Conservation (phyloP, 2,888 invertebrate genomes). For the Diploptera punctata region DNA sequence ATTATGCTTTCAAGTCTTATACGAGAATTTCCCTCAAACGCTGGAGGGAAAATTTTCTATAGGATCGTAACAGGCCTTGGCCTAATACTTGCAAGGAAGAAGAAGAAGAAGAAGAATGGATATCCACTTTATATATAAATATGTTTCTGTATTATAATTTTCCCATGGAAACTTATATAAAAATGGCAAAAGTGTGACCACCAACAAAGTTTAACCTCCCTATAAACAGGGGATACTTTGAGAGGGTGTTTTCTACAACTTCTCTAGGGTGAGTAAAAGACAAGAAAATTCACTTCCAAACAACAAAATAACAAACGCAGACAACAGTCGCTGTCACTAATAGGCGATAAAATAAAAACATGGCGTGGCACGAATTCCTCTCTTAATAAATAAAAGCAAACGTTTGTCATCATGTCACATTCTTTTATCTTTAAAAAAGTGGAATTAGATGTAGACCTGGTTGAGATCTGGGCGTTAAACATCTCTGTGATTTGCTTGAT, state of each 20-base stretch:
- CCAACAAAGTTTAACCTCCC: neutral
- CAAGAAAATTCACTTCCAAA: neutral
- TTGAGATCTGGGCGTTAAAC: too few species aligned
- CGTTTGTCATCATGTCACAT: neutral
- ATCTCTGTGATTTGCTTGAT: too few species aligned
- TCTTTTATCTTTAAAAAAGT: too few species aligned
- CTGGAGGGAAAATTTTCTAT: too few species aligned
- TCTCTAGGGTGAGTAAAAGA: neutral
- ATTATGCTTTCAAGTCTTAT: too few species aligned
- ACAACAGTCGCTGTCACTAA: neutral
- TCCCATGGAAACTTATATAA: too few species aligned
- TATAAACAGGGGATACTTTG: neutral
- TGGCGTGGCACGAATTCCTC: neutral
- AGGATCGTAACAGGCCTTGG: too few species aligned
- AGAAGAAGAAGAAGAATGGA: neutral
- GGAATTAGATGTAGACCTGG: too few species aligned
- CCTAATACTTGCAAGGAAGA: too few species aligned
- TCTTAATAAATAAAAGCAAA: neutral
- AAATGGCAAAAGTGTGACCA: too few species aligned
- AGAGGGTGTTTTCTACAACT: neutral
- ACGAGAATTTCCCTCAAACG: too few species aligned
- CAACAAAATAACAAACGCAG: neutral
- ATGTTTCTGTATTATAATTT: too few species aligned
- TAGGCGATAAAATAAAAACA: neutral
- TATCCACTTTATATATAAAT: slow-evolving; percentile 15